Conservation (phyloP, 2,113 vertebrate genomes). For the Nyctereutes procyonoides region DNA sequence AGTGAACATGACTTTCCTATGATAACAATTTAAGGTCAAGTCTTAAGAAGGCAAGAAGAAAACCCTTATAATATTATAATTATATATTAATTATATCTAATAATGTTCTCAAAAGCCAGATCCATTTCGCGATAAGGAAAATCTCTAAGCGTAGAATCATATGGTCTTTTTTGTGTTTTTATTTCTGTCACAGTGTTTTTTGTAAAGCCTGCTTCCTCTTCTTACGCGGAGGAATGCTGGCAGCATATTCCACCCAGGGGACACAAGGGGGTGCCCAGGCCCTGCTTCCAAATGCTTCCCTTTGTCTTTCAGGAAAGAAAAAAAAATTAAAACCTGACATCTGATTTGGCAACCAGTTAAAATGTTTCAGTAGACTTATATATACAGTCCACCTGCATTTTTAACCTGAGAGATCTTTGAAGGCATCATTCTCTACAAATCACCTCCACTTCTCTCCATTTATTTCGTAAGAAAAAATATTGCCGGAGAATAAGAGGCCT, state of each 20-base stretch:
- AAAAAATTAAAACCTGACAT: background rate
- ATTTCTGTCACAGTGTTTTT: background rate
- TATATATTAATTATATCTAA: background rate
- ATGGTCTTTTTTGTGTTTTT: background rate
- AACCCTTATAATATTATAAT: background rate
- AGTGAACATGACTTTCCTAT: background rate
- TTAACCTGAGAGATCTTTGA: slow-evolving; percentile 15
- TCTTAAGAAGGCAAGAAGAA: background rate
- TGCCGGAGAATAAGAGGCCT: background rate
- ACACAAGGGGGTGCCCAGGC: slow-evolving; percentile 47
- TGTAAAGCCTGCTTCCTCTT: background rate
- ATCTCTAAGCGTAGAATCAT: background rate
- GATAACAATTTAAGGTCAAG: background rate
- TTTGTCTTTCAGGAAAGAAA: slow-evolving; percentile 9
- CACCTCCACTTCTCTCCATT: background rate
- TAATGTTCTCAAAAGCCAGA: background rate
- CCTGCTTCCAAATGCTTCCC: slow-evolving; percentile 22
- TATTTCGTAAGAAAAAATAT: slow-evolving; percentile 7
- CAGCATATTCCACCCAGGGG: background rate
- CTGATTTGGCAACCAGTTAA: background rate
- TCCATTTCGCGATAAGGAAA: background rate
- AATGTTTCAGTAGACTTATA: slow-evolving; percentile 13
- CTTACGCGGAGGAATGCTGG: background rate
- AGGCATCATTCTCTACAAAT: background rate
- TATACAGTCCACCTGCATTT: background rate